These are phyloP conservation scores for Hycleus cichorii DNA, from an alignment of 1,140 invertebrate genomes.

Conservation along the genomic window DNA sequence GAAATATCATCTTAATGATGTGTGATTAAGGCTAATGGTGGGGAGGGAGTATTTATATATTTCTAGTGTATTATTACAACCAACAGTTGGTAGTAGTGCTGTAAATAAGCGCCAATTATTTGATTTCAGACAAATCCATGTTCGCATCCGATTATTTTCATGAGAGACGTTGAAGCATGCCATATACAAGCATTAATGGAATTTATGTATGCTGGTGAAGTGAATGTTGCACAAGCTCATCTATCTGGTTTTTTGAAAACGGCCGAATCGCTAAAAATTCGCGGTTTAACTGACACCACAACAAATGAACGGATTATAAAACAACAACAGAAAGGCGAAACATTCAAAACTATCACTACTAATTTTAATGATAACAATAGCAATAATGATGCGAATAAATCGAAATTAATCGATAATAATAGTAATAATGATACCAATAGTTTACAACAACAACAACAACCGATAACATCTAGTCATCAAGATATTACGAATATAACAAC, in stretches of 20 bases:
- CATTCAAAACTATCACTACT: slow-evolving; percentile 28
- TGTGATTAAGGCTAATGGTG: neutral
- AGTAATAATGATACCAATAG: slow-evolving; percentile 20
- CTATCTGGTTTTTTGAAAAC: slow-evolving; percentile 61
- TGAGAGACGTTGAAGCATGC: slow-evolving; percentile 65
- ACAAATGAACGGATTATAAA: slow-evolving; percentile 19
- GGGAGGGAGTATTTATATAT: too few species aligned
- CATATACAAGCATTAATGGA: slow-evolving; percentile 60
- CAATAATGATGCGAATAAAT: neutral
- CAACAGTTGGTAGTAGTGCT: neutral
- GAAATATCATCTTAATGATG: neutral
- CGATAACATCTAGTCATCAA: slow-evolving; percentile 36
- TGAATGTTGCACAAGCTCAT: slow-evolving; percentile 67
- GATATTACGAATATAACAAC: slow-evolving; percentile 21
- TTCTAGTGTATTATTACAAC: neutral
- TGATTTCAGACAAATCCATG: slow-evolving; percentile 72
- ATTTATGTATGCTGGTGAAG: slow-evolving; percentile 69
- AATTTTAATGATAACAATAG: slow-evolving; percentile 2
- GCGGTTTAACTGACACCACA: slow-evolving; percentile 57
- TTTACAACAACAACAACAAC: slow-evolving; percentile 31
- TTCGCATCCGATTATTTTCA: slow-evolving; percentile 77
- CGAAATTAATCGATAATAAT: slow-evolving; percentile 21
- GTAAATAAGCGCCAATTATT: slow-evolving; percentile 2
- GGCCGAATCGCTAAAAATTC: slow-evolving; percentile 63
- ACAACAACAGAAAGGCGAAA: slow-evolving; percentile 30